Evolutionary conservation across 2,888 invertebrate species (phyloP).

Genomic region (Caenorhabditis japonica): DNA sequence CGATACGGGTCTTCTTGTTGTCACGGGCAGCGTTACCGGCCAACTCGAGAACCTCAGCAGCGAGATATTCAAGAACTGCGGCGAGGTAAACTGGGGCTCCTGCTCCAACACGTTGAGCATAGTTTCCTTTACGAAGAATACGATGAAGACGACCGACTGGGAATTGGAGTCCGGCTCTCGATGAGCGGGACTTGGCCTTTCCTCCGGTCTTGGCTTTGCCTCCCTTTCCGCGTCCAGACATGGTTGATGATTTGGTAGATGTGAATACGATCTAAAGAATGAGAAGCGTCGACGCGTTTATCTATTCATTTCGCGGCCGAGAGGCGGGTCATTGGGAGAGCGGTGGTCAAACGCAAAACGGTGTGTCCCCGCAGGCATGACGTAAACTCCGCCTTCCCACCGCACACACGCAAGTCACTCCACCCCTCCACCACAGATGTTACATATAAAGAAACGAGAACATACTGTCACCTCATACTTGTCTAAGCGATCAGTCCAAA

Average conservation of each 20-base stretch:
- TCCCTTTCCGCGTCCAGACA: constrained; percentile 62
- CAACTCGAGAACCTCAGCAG: constrained; percentile 71
- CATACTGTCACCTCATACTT: neutral
- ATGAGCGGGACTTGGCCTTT: constrained; percentile 56
- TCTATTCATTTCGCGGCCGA: too few species aligned
- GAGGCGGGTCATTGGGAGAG: too few species aligned
- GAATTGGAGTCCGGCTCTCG: constrained; percentile 68
- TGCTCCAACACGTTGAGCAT: constrained; percentile 74
- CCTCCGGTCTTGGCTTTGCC: constrained; percentile 59
- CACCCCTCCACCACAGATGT: too few species aligned
- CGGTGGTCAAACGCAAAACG: too few species aligned
- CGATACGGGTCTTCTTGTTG: constrained; percentile 79
- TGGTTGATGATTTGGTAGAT: constrained; percentile 19
- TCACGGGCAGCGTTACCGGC: constrained; percentile 79
- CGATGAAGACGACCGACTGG: constrained; percentile 76
- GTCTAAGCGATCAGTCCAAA: too few species aligned
- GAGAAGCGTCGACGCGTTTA: too few species aligned
- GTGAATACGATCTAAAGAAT: too few species aligned
- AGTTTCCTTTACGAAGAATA: constrained; percentile 74
- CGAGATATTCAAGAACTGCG: constrained; percentile 74
- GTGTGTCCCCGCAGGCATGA: too few species aligned
- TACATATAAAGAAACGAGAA: too few species aligned
- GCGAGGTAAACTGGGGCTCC: constrained; percentile 75
- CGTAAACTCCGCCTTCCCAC: too few species aligned
- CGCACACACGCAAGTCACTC: too few species aligned